Evolutionary conservation across 2,113 vertebrate genomes (phyloP), one percentile per base, ranked within the genome.

Genomic region (Pluvialis apricaria): DNA sequence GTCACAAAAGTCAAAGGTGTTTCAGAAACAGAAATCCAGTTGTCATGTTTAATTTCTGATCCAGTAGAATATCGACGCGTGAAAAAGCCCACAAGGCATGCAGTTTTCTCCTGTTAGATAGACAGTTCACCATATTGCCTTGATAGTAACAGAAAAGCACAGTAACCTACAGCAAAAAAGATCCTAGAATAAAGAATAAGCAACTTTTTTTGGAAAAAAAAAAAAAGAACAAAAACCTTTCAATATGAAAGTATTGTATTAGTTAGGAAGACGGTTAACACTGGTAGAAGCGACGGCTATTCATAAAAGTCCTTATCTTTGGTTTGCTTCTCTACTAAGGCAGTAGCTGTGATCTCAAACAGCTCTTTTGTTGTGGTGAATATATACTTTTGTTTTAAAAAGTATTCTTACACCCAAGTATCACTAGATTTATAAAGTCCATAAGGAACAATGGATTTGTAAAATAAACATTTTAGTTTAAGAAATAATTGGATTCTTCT

Each of bases 31-130:
- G 49, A 85, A 93, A 94, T 32, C 15, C 32, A 58, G 15, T 44
- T 44, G 57, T 78, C 65, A 65, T 55, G 42, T 88, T 96, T 91
- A 60, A 82, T 96, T 96, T 78, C 73, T 92, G 60, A 88, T 29
- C 49, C 66, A 69, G 68, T 51, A 84, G 76, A 78, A 91, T 88
- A 77, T 21, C 82, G 52, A 73, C 77, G 40, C 19, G 36, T 62
- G 32, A 36, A 73, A 88, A 79, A 92, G 11, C 25, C 60, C 40
- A 90, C 26, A 40, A 80, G 40, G 7, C 78, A 13, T 73, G 42
- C 25, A 68, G 14, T 60, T 72, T 86, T 82, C n/a, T 82, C 57
- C 31, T 73, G 6, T 25, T 76, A 60, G 12, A 36, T 14, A 86
- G 13, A 15, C 32, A 58, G 6, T 77, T 69, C 52, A 49, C 42